Conservation (phyloP, 2,113 vertebrate species). For the Triplophysa dalaica region DNA sequence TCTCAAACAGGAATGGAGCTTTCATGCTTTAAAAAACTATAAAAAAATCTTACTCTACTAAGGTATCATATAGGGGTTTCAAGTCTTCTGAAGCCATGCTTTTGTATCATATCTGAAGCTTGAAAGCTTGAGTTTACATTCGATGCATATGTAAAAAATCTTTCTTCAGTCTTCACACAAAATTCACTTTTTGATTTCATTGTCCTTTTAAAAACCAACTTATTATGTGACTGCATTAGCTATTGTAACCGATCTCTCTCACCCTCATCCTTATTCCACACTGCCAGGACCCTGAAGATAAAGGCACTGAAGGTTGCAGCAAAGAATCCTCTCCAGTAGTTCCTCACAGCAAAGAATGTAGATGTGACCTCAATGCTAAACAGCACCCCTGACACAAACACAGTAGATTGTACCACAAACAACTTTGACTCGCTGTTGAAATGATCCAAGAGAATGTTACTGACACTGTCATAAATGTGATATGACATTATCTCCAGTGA, state of each 20-base stretch:
- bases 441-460: neutral
- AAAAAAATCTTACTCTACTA: too few species aligned
- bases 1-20: too few species aligned
- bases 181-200: slow-evolving; percentile 64
- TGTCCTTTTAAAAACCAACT: neutral
- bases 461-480: slow-evolving; percentile 14
- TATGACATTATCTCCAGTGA: slow-evolving; percentile 44
- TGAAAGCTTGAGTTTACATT: too few species aligned
- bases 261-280: slow-evolving; percentile 99
- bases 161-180: neutral
- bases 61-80: too few species aligned
- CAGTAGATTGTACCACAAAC: slow-evolving; percentile 12
- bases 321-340: slow-evolving; percentile 99
- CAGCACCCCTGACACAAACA: slow-evolving; percentile 81
- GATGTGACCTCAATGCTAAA: slow-evolving; percentile 99
- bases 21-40: too few species aligned
- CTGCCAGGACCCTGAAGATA: slow-evolving; percentile 95
- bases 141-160: too few species aligned
- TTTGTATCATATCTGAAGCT: too few species aligned
- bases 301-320: slow-evolving; percentile 98
- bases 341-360: slow-evolving; percentile 95
- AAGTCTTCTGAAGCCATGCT: too few species aligned
- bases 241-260: slow-evolving; percentile 69
- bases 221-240: slow-evolving; percentile 3
- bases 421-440: neutral